phyloP scores from a whole-genome alignment of 2,888 invertebrate species.

The Dryococelus australis region DNA sequence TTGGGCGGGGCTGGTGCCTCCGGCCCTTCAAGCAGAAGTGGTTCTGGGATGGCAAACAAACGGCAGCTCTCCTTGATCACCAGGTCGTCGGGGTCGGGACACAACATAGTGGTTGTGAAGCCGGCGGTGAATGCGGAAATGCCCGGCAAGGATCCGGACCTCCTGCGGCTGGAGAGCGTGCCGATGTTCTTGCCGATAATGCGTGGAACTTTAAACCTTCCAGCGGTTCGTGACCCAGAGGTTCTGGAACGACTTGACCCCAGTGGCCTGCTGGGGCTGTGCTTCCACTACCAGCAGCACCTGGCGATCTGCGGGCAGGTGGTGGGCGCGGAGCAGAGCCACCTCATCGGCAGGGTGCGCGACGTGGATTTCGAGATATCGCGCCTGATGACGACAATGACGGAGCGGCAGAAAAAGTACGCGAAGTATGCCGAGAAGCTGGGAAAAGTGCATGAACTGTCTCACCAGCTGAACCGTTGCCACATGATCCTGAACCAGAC shows the following conservation, averaged over 20 bases:
- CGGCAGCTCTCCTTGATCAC: constrained; percentile 49
- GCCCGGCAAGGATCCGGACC: constrained; percentile 78
- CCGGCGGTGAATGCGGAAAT: constrained; percentile 69
- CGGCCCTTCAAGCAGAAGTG: constrained; percentile 51
- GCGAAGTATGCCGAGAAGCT: constrained; percentile 87
- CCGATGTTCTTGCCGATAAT: constrained; percentile 94
- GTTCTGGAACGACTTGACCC: constrained; percentile 80
- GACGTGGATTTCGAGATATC: constrained; percentile 80
- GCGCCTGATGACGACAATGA: constrained; percentile 71
- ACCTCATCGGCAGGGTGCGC: constrained; percentile 75
- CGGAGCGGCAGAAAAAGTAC: constrained; percentile 84
- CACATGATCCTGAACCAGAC: constrained; percentile 84
- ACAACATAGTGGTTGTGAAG: constrained; percentile 83
- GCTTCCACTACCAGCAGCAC: constrained; percentile 84
- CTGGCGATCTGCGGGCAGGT: constrained; percentile 82
- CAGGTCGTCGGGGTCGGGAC: constrained; percentile 60
- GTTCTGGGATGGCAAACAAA: constrained; percentile 48
- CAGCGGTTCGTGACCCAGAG: constrained; percentile 86
- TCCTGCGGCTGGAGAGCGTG: constrained; percentile 76
- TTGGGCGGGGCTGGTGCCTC: constrained; percentile 48
- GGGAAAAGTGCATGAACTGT: constrained; percentile 81
- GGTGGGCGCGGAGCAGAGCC: constrained; percentile 80
- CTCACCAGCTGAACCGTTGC: constrained; percentile 82
- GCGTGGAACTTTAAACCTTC: constrained; percentile 84
- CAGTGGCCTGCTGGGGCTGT: constrained; percentile 74